phyloP scores from a whole-genome alignment of 2,888 invertebrate genomes.

The Dryobotodes eremita region DNA sequence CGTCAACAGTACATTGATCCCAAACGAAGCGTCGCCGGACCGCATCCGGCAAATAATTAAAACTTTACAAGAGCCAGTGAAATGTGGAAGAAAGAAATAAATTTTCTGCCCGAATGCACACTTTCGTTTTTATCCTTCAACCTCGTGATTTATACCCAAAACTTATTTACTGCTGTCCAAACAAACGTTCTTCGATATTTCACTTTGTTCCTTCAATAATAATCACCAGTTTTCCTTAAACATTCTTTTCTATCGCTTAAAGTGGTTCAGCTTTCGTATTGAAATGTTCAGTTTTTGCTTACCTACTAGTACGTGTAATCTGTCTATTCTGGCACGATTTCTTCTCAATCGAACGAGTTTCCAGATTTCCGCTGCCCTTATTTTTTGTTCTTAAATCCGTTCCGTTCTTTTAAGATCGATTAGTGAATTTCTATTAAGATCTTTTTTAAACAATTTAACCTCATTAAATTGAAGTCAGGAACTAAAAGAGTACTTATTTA shows the following conservation, averaged over 20 bases:
- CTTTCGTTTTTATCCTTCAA: slow-evolving; percentile 85
- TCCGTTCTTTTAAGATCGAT: slow-evolving; percentile 23
- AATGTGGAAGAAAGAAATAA: slow-evolving; percentile 86
- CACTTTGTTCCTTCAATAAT: slow-evolving; percentile 64
- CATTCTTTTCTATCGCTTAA: slow-evolving; percentile 35
- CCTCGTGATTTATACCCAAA: slow-evolving; percentile 82
- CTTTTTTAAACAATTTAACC: slow-evolving; percentile 54
- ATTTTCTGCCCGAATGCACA: slow-evolving; percentile 85
- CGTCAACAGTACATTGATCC: slow-evolving; percentile 80
- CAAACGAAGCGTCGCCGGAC: slow-evolving; percentile 76
- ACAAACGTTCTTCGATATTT: slow-evolving; percentile 60
- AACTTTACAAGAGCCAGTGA: slow-evolving; percentile 85
- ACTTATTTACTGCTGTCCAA: slow-evolving; percentile 70
- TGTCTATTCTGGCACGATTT: slow-evolving; percentile 46
- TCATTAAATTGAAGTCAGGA: slow-evolving; percentile 61
- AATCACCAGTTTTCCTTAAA: slow-evolving; percentile 60
- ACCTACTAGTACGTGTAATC: slow-evolving; percentile 52
- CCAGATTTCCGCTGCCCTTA: slow-evolving; percentile 7
- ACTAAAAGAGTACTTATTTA: slow-evolving; percentile 63
- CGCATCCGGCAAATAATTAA: slow-evolving; percentile 89
- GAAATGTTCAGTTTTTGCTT: slow-evolving; percentile 73
- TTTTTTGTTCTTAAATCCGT: slow-evolving; percentile 28
- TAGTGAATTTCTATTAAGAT: slow-evolving; percentile 24
- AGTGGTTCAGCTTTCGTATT: slow-evolving; percentile 61
- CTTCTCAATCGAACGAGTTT: slow-evolving; percentile 27